Percentiles rank a stretch among this genome's conserved stretches.
phyloP scores from a whole-genome alignment of 2,888 invertebrate species.

The Aleiodes leptofemur region DNA sequence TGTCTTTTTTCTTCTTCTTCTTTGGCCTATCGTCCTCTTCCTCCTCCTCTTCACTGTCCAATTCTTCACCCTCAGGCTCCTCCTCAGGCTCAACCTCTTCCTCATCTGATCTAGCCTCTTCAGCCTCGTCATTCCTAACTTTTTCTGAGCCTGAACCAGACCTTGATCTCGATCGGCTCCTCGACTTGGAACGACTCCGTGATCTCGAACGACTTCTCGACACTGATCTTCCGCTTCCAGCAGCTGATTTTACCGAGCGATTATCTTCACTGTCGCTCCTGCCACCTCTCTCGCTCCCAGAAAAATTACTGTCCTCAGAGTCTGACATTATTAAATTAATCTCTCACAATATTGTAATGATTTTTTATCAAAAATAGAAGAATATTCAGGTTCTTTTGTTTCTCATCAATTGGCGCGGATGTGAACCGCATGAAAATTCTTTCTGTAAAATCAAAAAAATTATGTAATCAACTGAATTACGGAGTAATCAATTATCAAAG shows the following conservation, averaged over 20 bases:
- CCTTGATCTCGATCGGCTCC: constrained; percentile 73
- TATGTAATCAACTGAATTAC: too few relatives aligned
- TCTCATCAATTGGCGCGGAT: too few relatives aligned
- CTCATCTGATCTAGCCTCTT: constrained; percentile 82
- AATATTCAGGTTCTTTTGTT: too few relatives aligned
- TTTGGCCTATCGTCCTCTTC: constrained; percentile 80
- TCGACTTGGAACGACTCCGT: constrained; percentile 65
- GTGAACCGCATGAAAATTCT: too few relatives aligned
- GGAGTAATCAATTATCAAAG: background rate
- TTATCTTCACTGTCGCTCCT: constrained; percentile 78
- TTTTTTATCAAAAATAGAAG: too few relatives aligned
- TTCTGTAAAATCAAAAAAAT: too few relatives aligned
- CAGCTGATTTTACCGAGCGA: constrained; percentile 72
- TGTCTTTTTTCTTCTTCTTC: constrained; percentile 88
- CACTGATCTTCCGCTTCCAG: constrained; percentile 61
- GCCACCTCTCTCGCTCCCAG: constrained; percentile 85
- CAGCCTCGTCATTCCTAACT: constrained; percentile 80
- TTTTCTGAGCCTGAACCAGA: constrained; percentile 60
- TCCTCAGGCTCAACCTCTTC: constrained; percentile 83
- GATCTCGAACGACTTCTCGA: constrained; percentile 67
- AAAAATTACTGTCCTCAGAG: constrained; percentile 86
- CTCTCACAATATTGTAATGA: background rate
- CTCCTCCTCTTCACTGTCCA: constrained; percentile 85
- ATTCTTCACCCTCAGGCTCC: constrained; percentile 78
- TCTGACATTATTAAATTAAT: constrained; percentile 81